These are phyloP conservation scores for Syrista parreyssii DNA, from an alignment of 2,888 invertebrate species.

Conservation along the genomic window DNA sequence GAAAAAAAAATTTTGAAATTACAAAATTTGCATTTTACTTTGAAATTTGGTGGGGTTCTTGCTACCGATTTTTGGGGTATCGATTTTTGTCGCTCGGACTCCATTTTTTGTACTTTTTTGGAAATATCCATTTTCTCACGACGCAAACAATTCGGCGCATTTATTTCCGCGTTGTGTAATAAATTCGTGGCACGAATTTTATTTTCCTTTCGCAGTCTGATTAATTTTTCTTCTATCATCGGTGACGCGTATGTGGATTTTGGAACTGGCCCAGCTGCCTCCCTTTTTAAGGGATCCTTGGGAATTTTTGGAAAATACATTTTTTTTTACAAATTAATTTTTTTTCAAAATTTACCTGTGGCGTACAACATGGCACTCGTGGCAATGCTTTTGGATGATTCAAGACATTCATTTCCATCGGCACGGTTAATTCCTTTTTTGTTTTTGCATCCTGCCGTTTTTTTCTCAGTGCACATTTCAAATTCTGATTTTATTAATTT, in stretches of 20 bases:
- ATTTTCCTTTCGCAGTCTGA: conserved; percentile 19
- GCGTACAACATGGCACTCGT: conserved; percentile 8
- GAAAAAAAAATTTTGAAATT: neutral
- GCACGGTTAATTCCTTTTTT: conserved; percentile 10
- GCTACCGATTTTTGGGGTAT: neutral
- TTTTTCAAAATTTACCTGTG: conserved; percentile 7
- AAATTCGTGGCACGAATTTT: conserved; percentile 23
- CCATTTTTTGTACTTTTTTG: neutral
- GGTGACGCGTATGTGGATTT: conserved; percentile 30
- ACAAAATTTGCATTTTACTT: conserved; percentile 3
- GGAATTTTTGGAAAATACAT: neutral
- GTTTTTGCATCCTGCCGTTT: neutral
- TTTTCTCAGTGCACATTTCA: neutral
- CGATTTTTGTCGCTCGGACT: neutral
- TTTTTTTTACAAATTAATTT: neutral
- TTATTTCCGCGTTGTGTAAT: conserved; percentile 9
- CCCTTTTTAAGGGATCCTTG: conserved; percentile 21
- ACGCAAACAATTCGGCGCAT: conserved; percentile 10
- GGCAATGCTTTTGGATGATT: conserved; percentile 9
- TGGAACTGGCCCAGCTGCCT: conserved; percentile 23
- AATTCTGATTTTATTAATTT: neutral
- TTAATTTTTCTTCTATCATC: conserved; percentile 24
- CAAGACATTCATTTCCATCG: conserved; percentile 15
- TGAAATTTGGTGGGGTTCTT: conserved; percentile 17
- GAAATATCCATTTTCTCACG: neutral